phyloP scores from a whole-genome alignment of 2,888 invertebrate genomes.

The Andrena fulva region DNA sequence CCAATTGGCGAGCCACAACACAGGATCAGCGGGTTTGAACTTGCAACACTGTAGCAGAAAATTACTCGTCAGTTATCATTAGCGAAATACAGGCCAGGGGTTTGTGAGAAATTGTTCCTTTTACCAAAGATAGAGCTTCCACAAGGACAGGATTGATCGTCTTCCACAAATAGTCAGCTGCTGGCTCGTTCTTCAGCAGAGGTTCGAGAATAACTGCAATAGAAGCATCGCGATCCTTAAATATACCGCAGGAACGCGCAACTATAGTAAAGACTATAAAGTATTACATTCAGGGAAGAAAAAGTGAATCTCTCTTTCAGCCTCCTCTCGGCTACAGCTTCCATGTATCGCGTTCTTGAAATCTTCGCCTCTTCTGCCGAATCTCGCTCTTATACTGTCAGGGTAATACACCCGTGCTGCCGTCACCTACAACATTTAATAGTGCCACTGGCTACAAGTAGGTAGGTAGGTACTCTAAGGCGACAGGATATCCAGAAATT shows the following conservation, averaged over 20 bases:
- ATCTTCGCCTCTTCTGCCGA: constrained; percentile 88
- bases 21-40: constrained; percentile 91
- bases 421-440: constrained; percentile 84
- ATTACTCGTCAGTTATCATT: not conserved
- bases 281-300: constrained; percentile 92
- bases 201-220: constrained; percentile 91
- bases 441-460: not conserved
- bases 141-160: constrained; percentile 88
- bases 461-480: not conserved
- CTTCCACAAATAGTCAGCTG: constrained; percentile 90
- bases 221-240: not conserved
- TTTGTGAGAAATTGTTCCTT: not conserved
- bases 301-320: constrained; percentile 93
- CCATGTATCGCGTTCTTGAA: constrained; percentile 92
- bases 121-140: constrained; percentile 85
- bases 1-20: constrained; percentile 92
- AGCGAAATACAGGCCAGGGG: not conserved
- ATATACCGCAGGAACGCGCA: too few species aligned
- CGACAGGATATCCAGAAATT: not conserved
- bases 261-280: too few species aligned
- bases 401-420: constrained; percentile 90
- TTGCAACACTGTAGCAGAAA: constrained; percentile 86
- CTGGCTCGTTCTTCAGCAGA: constrained; percentile 87
- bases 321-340: constrained; percentile 88
- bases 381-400: constrained; percentile 89